These are phyloP conservation scores for Xestoiulus laeticollis DNA, from an alignment of 2,888 invertebrate species.

Conservation along the genomic window DNA sequence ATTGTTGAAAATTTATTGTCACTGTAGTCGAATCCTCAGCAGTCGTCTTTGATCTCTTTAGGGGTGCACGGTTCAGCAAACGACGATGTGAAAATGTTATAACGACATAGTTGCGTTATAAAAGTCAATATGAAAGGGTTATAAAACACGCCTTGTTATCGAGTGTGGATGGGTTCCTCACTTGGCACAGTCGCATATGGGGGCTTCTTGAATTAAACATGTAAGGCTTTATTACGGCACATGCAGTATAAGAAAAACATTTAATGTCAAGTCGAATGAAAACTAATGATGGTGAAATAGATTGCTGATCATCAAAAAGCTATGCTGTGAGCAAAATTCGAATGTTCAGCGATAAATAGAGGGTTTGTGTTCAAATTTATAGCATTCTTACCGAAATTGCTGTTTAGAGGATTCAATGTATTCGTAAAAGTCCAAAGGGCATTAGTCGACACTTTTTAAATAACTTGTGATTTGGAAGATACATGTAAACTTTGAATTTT, in stretches of 20 bases:
- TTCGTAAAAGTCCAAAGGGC: no score
- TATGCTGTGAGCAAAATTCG: no score
- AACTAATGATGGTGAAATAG: neutral
- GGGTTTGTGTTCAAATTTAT: no score
- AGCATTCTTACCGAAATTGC: no score
- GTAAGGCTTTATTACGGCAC: neutral
- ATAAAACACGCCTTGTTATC: conserved; percentile 22
- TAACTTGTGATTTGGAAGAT: no score
- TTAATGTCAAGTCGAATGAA: neutral
- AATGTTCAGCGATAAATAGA: no score
- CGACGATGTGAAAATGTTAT: conserved; percentile 20
- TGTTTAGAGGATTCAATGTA: no score
- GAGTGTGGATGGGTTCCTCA: neutral
- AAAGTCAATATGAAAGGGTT: neutral
- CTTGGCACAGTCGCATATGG: neutral
- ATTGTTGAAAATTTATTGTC: conserved; percentile 21
- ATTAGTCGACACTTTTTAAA: no score
- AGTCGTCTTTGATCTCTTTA: neutral
- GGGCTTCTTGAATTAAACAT: neutral
- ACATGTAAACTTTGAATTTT: no score
- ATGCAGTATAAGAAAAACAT: neutral
- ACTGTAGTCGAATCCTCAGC: conserved; percentile 4
- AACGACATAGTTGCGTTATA: neutral
- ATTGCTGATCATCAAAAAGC: no score
- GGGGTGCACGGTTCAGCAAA: conserved; percentile 7